Percentiles rank a stretch among this genome's conserved stretches.
These are phyloP conservation scores for Bombus haemorrhoidalis DNA, from an alignment of 1,140 invertebrate genomes.

Conservation along the genomic window DNA sequence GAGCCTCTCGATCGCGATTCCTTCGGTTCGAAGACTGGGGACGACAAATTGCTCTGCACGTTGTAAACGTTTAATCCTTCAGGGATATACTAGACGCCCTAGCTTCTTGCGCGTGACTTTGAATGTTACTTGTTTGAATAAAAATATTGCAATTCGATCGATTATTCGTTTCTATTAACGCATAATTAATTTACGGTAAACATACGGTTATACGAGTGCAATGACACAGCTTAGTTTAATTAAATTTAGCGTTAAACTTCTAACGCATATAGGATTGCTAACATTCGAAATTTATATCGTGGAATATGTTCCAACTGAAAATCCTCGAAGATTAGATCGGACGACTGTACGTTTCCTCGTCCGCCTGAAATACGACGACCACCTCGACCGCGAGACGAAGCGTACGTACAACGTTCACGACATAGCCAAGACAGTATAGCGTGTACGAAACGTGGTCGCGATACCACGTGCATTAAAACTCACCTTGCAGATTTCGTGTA, in stretches of 20 bases:
- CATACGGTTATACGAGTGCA: no score
- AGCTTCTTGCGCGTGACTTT: background rate
- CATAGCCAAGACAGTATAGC: background rate
- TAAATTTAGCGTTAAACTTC: background rate
- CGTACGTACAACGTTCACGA: background rate
- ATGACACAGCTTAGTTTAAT: no score
- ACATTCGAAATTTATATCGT: background rate
- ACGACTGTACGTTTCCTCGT: background rate
- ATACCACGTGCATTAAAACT: slow-evolving; percentile 37
- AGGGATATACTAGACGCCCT: background rate
- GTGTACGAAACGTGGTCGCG: background rate
- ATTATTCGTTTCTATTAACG: background rate
- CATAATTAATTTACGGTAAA: no score
- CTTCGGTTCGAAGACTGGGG: background rate
- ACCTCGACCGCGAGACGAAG: background rate
- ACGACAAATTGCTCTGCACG: background rate
- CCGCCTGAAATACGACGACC: slow-evolving; percentile 23
- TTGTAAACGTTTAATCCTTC: background rate
- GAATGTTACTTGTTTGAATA: background rate
- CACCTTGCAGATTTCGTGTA: background rate
- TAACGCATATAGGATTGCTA: background rate
- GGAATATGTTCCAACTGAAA: background rate
- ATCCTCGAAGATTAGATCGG: background rate
- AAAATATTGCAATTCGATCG: background rate
- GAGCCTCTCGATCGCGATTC: slow-evolving; percentile 1